A percentile compares a stretch with the other conserved stretches of the same genome.
phyloP scores from a whole-genome alignment of 2,888 invertebrate species.

The Limnephilus lunatus region DNA sequence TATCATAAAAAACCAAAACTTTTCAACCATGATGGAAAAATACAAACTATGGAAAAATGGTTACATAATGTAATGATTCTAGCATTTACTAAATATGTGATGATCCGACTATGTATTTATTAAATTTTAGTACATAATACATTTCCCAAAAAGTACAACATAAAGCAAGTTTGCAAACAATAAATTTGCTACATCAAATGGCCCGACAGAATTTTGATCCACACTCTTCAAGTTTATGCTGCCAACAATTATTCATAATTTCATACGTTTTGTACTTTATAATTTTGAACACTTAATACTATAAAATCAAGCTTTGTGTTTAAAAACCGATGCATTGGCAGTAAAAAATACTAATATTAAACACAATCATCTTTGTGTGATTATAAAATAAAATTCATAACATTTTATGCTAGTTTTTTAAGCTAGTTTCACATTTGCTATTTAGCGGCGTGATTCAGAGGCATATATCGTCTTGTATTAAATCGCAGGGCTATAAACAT shows the following conservation, averaged over 20 bases:
- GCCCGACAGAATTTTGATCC: neutral
- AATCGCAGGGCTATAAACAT: too few relatives aligned
- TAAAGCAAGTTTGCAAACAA: neutral
- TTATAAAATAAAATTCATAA: neutral
- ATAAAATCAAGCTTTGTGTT: constrained; percentile 5
- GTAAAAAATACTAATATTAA: neutral
- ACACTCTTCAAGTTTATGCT: neutral
- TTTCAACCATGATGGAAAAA: neutral
- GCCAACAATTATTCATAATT: neutral
- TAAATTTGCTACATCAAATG: neutral
- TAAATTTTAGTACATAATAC: neutral
- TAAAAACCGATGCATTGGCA: neutral
- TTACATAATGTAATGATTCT: constrained; percentile 33
- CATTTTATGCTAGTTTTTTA: neutral
- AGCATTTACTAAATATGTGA: constrained; percentile 37
- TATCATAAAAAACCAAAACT: neutral
- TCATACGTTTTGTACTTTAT: constrained; percentile 25
- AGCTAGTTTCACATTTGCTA: too few relatives aligned
- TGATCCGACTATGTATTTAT: neutral
- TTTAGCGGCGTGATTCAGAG: too few relatives aligned
- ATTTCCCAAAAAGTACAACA: neutral
- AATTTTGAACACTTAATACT: constrained; percentile 34
- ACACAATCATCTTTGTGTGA: neutral
- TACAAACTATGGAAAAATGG: neutral
- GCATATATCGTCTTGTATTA: too few relatives aligned